Evolutionary conservation across 2,888 invertebrate species (phyloP).

Genomic region (Ophion slaviceki): DNA sequence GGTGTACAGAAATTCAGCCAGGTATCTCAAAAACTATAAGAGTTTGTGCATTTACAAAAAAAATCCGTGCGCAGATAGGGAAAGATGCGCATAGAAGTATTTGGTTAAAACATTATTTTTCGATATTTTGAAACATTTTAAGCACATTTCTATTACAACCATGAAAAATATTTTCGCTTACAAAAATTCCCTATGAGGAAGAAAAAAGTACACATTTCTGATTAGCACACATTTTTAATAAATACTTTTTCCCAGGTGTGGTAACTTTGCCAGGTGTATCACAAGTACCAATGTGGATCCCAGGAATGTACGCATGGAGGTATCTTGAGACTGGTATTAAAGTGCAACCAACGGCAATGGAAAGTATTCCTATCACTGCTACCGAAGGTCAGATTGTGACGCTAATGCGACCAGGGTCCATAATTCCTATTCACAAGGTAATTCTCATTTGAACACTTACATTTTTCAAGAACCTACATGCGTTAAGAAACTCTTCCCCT

Average conservation of each 20-base stretch:
- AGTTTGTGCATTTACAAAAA: background rate
- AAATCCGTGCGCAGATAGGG: background rate
- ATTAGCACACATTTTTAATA: too few relatives aligned
- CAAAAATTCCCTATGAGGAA: background rate
- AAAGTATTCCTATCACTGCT: conserved; percentile 56
- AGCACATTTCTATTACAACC: too few relatives aligned
- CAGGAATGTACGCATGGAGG: conserved; percentile 70
- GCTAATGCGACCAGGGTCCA: conserved; percentile 69
- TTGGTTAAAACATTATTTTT: too few relatives aligned
- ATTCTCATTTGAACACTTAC: background rate
- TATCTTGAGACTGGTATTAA: conserved; percentile 67
- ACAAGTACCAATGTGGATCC: conserved; percentile 71
- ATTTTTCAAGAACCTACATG: too few relatives aligned
- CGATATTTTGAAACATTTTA: too few relatives aligned
- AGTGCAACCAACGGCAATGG: conserved; percentile 56
- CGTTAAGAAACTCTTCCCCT: too few relatives aligned
- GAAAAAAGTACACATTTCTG: background rate
- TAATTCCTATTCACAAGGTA: conserved; percentile 72
- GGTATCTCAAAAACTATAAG: too few relatives aligned
- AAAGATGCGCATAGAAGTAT: too few relatives aligned
- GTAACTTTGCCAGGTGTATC: conserved; percentile 64
- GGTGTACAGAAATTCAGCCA: too few relatives aligned
- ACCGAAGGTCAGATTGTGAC: conserved; percentile 64
- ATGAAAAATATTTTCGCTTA: too few relatives aligned
- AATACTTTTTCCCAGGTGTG: conserved; percentile 53